Evolutionary conservation across 2,797 vertebrate species (phyloP).

Genomic region (Mus caroli): DNA sequence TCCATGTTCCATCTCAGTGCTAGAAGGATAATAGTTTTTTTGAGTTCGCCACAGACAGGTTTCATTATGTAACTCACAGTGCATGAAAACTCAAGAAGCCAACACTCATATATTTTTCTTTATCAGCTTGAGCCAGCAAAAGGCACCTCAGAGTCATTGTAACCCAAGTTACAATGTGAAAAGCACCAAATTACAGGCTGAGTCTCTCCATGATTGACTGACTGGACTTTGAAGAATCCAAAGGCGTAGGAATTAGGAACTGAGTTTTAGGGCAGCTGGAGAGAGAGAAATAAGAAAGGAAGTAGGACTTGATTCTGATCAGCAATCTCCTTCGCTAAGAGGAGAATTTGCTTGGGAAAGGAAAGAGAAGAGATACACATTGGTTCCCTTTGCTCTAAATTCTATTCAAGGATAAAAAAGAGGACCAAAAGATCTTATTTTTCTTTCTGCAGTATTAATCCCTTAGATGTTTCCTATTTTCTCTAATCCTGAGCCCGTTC

Average conservation of each 20-base stretch:
- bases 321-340: constrained; percentile 56
- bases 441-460: constrained; percentile 39
- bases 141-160: constrained; percentile 73
- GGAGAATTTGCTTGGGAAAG: constrained; percentile 24
- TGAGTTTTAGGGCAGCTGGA: constrained; percentile 45
- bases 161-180: constrained; percentile 72
- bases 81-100: constrained; percentile 72
- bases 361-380: constrained; percentile 1
- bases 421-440: not conserved
- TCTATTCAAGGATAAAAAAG: constrained; percentile 34
- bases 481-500: not conserved
- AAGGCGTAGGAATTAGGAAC: constrained; percentile 44
- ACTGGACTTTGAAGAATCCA: constrained; percentile 37
- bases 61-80: constrained; percentile 73
- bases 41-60: constrained; percentile 59
- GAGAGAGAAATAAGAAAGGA: constrained; percentile 38
- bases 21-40: constrained; percentile 64
- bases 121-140: constrained; percentile 69
- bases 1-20: constrained; percentile 57
- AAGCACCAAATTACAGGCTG: constrained; percentile 72
- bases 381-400: not conserved
- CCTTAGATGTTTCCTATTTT: constrained; percentile 17
- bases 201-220: constrained; percentile 65
- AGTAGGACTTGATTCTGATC: constrained; percentile 53
- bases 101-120: constrained; percentile 62